A percentile compares a stretch with the other conserved stretches of the same genome.
These are phyloP conservation scores for Turnix velox DNA, from an alignment of 2,113 vertebrate species.

Conservation along the genomic window DNA sequence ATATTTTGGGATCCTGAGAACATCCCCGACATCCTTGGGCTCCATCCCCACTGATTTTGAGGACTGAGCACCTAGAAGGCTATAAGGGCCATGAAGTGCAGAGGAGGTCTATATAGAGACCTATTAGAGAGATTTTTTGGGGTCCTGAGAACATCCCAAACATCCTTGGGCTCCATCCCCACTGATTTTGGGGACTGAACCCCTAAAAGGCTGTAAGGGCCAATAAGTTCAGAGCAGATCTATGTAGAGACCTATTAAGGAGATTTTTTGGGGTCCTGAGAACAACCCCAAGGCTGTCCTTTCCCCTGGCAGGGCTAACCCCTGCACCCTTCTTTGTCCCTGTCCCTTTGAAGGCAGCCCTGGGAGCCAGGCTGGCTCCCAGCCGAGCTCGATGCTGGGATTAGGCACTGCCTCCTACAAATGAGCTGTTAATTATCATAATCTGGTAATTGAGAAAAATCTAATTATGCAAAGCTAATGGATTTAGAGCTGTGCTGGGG, in stretches of 20 bases:
- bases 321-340: neutral
- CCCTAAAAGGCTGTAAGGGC: neutral
- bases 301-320: neutral
- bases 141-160: neutral
- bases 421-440: slow-evolving; percentile 84
- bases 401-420: slow-evolving; percentile 72
- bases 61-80: fast-evolving
- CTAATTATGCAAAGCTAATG: slow-evolving; percentile 83
- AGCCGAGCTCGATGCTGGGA: slow-evolving; percentile 49
- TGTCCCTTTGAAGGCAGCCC: neutral
- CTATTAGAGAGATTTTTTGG: neutral
- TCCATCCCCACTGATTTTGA: neutral
- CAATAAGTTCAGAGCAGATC: neutral
- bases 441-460: slow-evolving; percentile 87
- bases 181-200: fast-evolving
- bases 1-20: neutral
- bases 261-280: no score
- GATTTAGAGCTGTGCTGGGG: slow-evolving; percentile 70
- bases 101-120: neutral
- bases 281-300: no score
- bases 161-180: no score
- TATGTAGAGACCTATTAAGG: no score
- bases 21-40: neutral
- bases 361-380: neutral
- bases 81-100: neutral